Evolutionary conservation across 64 coral and sea anemone genomes (phyloP).

Genomic region (Montipora efflorescens): DNA sequence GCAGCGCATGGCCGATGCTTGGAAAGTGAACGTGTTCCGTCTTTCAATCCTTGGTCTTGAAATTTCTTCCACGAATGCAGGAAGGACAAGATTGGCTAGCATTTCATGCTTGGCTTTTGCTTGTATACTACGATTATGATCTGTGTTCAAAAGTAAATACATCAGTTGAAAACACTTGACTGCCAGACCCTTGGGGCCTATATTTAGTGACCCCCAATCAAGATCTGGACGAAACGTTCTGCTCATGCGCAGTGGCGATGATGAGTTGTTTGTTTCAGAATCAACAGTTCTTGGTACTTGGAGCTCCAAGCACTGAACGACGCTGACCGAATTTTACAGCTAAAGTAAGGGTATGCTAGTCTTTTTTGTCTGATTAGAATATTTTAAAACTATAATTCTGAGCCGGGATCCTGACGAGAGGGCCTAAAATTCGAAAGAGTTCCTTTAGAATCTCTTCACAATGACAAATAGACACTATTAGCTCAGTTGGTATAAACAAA

Average conservation of each 20-base stretch:
- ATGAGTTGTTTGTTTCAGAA: not conserved
- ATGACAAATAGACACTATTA: too few species aligned
- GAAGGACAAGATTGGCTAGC: conserved; percentile 86
- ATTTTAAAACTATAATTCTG: too few species aligned
- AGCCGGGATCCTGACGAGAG: too few species aligned
- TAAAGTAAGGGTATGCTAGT: too few species aligned
- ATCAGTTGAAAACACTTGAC: not conserved
- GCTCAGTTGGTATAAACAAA: too few species aligned
- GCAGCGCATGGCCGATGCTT: conserved; percentile 51
- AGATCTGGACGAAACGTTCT: not conserved
- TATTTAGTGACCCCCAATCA: not conserved
- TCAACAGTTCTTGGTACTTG: not conserved
- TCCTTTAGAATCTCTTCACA: too few species aligned
- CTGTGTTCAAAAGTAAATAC: conserved; percentile 54
- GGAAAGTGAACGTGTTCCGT: conserved; percentile 79
- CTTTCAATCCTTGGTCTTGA: conserved; percentile 50
- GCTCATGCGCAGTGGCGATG: not conserved
- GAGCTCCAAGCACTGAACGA: too few species aligned
- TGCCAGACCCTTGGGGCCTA: not conserved
- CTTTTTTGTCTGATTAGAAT: too few species aligned
- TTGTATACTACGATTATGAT: conserved; percentile 89
- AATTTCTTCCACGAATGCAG: conserved; percentile 50
- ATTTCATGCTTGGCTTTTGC: conserved; percentile 91
- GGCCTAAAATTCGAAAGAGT: too few species aligned
- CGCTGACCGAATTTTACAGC: too few species aligned